Evolutionary conservation across 2,113 vertebrate genomes (phyloP), one percentile per base, ranked within the genome.

Genomic region (Cariama cristata): DNA sequence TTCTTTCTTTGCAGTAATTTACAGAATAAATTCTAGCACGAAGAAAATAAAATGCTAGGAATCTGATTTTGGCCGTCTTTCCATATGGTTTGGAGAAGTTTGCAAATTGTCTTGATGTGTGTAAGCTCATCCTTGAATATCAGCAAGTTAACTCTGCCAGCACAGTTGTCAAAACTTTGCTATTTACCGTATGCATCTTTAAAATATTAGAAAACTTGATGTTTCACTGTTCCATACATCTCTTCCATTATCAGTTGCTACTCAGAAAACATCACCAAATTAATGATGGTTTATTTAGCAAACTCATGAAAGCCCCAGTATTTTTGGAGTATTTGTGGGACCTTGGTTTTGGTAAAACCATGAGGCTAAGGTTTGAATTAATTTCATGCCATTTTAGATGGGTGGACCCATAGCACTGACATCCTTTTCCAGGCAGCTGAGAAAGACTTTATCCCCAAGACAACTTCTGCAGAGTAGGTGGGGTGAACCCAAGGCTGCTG

Each of bases 361-460:
- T 11, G 33, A 71, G 35, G 16, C 52, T 47, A 55, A 90, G 38
- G 30, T 38, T 40, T 79, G 67, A 59, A 79, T 73, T 62, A 44
- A 80, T 76, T 53, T 69, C 4, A 5, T 33, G 9, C n/a, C 4
- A 32, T 86, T 55, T 55, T 69, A 69, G 75, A 22, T 30, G 42
- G 0, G 0, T 7, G 62, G 33, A 60, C 40, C 20, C 2, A 2
- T 19, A 73, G 28, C 28, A 35, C 28, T 69, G 38, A 14, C 17
- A 66, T 35, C 33, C 19, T 21, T 79, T 86, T 60, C 30, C 55
- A 94, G 53, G 71, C 28, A 72, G 33, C 67, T 56, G 49, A 59
- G 69, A 26, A 76, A 64, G 35, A 52, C 44, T 76, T 69, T 14
- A 4, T 76, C 12, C 40, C 72, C 27, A 52, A 33, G 53, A 23